Conservation (phyloP, 2,888 invertebrate species). For the Rhagophthalmus giganteus region DNA sequence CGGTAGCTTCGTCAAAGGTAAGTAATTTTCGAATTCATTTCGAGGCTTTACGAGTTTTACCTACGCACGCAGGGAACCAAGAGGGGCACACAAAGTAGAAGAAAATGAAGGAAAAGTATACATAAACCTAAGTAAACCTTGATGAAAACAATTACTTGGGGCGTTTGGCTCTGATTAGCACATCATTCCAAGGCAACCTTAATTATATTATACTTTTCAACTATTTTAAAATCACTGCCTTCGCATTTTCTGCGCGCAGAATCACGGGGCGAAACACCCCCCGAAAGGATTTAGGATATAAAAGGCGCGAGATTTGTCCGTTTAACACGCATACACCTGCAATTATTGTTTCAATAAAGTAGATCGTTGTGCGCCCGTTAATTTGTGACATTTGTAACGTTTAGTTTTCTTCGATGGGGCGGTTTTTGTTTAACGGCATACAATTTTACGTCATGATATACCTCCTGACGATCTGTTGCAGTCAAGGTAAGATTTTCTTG, state of each 20-base stretch:
- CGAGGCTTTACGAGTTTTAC: slow-evolving; percentile 9
- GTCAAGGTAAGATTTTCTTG: neutral
- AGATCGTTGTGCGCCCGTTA: neutral
- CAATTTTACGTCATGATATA: neutral
- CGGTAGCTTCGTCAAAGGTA: slow-evolving; percentile 3
- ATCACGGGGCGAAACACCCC: slow-evolving; percentile 18
- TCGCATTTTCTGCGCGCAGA: slow-evolving; percentile 19
- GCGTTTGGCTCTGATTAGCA: slow-evolving; percentile 17
- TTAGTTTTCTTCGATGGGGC: neutral
- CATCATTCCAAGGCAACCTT: slow-evolving; percentile 9
- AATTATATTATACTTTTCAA: slow-evolving; percentile 12
- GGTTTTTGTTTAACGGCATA: neutral
- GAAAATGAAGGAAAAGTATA: slow-evolving; percentile 11
- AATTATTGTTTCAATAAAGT: slow-evolving; percentile 1
- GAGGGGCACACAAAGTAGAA: slow-evolving; percentile 11
- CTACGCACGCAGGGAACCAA: slow-evolving; percentile 5
- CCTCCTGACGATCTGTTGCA: neutral
- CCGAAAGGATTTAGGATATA: slow-evolving; percentile 19
- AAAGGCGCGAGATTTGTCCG: slow-evolving; percentile 22
- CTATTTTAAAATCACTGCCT: slow-evolving; percentile 18
- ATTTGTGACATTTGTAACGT: neutral
- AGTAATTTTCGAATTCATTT: slow-evolving; percentile 7
- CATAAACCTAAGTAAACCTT: slow-evolving; percentile 10
- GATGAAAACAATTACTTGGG: slow-evolving; percentile 20
- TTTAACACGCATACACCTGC: slow-evolving; percentile 7